Conservation (phyloP, 64 coral and sea anemone species). For the Montipora foliosa region DNA sequence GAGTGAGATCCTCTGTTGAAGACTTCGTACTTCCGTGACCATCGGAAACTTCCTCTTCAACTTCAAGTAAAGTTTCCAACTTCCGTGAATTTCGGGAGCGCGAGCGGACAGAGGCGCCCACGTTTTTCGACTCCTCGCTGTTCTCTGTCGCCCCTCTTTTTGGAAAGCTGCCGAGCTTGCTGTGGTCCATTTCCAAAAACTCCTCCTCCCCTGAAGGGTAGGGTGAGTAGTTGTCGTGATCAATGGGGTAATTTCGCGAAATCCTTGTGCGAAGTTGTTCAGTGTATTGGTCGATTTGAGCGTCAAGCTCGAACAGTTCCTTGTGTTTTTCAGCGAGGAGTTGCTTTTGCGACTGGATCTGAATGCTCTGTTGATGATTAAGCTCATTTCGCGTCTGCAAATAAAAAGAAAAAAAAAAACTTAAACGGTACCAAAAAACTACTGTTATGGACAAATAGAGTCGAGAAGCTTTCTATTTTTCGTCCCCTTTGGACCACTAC, state of each 20-base stretch:
- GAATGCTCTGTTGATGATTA: slow-evolving; percentile 93
- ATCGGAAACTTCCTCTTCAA: slow-evolving; percentile 52
- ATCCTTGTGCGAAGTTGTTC: slow-evolving; percentile 67
- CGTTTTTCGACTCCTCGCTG: not conserved
- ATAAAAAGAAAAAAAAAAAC: not conserved
- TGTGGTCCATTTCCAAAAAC: slow-evolving; percentile 32
- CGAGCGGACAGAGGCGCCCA: not conserved
- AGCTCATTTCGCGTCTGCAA: slow-evolving; percentile 85
- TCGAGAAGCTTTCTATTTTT: too few relatives aligned
- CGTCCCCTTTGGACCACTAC: too few relatives aligned
- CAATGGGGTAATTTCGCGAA: slow-evolving; percentile 1
- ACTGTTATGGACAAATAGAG: too few relatives aligned
- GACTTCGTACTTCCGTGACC: slow-evolving; percentile 34
- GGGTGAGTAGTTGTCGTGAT: slow-evolving; percentile 1
- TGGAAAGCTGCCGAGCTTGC: slow-evolving; percentile 1
- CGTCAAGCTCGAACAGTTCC: slow-evolving; percentile 85
- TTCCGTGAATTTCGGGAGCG: slow-evolving; percentile 22
- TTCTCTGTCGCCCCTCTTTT: not conserved
- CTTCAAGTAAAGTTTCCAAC: slow-evolving; percentile 64
- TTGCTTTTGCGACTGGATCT: slow-evolving; percentile 87
- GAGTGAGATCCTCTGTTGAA: slow-evolving; percentile 24
- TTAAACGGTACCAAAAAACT: not conserved
- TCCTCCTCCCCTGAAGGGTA: slow-evolving; percentile 14
- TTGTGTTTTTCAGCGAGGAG: slow-evolving; percentile 94
- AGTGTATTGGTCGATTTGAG: slow-evolving; percentile 80